Base-by-base conservation (phyloP, 2,888 invertebrate species). In the Stictocephala bisonia region DNA sequence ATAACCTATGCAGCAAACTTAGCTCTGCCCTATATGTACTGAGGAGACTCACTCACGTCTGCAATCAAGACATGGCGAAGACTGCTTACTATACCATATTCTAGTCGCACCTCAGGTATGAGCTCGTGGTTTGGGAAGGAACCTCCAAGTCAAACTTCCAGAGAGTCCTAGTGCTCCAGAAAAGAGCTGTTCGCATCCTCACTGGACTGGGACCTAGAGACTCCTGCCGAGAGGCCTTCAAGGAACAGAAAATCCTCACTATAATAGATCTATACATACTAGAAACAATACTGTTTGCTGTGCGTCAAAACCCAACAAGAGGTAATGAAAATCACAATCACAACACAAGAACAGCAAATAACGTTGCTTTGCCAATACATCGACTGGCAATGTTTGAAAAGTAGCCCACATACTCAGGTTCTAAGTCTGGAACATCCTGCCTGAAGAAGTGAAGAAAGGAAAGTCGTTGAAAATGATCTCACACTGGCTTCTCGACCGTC, bases 291-390 rank as follows among this genome's bases (percentile, higher is more conserved):
- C 44, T 44, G 15, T 7, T 44, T 50, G 50, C 50, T 50, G 22
- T 18, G 50, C 3, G 2, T 9, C 15, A 50, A 50, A 50, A 50
- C 20, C 50, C 50, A 50, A 50, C 50, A 50, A 50, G 50, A 50
- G 13, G 35, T 11, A 7, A 35, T 35, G 20, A 18, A n/a, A 50
- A 50, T 18, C 11, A 50, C 4, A 50, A 6, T 7, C 20, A 6
- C 50, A 50, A 50, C 50, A 13, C 20, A 18, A 50, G 18, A 50
- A 50, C 50, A 50, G 50, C 50, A 18, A 50, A 18, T 50, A 50
- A 50, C 50, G 20, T 50, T 50, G 50, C 50, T 20, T 50, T 50
- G 50, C 50, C 50, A 50, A 18, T 50, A 50, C 50, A 50, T 50
- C 20, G 20, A 18, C 50, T 50, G 15, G 50, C 20, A 50, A 50